Evolutionary conservation across 2,888 invertebrate genomes (phyloP), one percentile per base, ranked within the genome.

Genomic region (Adelphocoris suturalis): DNA sequence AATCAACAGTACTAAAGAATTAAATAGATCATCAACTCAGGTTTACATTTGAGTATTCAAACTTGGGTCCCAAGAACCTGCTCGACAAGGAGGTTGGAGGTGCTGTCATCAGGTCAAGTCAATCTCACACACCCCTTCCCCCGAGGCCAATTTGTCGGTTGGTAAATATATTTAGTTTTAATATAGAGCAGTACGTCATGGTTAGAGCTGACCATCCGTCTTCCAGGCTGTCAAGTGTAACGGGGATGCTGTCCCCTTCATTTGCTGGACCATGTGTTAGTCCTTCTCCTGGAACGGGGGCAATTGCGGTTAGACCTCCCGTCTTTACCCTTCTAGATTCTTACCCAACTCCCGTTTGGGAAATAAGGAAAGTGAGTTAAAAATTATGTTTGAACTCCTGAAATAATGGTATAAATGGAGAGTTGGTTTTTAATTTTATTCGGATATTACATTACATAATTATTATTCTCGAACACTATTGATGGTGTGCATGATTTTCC

Each of bases 81-180:
- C 57, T 57, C 57, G 0, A 57, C 57, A n/a, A 16, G 57, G n/a
- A 57, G 57, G 57, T 57, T n/a, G 61, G 46, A 61, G 7, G 61
- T 85, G 23, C 16, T 19, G 23, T 85, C 85, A 85, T 57, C 16
- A 46, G 61, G 48, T 57, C 28, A 27, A 55, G 23, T 85, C 85
- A 85, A 85, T 85, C 61, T 85, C 85, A 19, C 52, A 85, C n/a
- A 19, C 87, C 75, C 28, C 27, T 19, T 76, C 55, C 78, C 52
- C 19, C 13, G 48, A 55, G 78, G 23, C 55, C 87, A 88, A 88
- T 88, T 78, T 88, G 76, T n/a, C 37, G 78, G 61, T 28, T 76
- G 52, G 78, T 88, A 88, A 88, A 88, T 88, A 88, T 88, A 88
- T 88, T 78, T 88, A 88, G 87, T 88, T 88, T 88, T 88, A 88